Evolutionary conservation across 2,113 vertebrate species (phyloP), one percentile per base, ranked within the genome.

Genomic region (Megaleporinus macrocephalus): DNA sequence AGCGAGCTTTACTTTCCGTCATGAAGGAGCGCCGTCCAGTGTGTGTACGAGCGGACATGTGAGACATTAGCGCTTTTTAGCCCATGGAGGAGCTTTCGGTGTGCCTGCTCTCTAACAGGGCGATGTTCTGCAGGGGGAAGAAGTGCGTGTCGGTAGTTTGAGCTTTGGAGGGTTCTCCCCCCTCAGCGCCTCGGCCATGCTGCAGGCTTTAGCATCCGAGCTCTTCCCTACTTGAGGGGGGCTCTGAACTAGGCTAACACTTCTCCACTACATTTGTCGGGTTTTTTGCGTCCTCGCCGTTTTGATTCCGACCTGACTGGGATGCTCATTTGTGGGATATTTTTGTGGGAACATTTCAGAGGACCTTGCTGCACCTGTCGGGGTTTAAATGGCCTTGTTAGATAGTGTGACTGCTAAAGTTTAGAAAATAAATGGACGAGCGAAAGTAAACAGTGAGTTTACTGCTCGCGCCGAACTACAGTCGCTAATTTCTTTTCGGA

Each of bases 141-240:
- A 75, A 57, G 22, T 16, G 14, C 33, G 47, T 78, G 68, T 65
- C 78, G 75, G 82, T 87, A 91, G 87, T 92, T 89, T 86, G 76
- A 68, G 73, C 41, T 76, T 65, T 77, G 44, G 83, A 87, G 87
- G 82, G 83, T 29, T 81, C 62, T 73, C 73, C 44, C 68, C 53
- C 73, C 66, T 57, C 29, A 49, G 71, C 66, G 30, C 83, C 20
- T 84, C 83, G 86, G 92, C 84, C 89, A 93, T 93, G 91, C 89
- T 86, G 89, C 92, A 84, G 81, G 86, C 88, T 83, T 86, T 86
- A 61, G 85, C 88, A 72, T 81, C 78, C 1, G 90, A 92, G 82
- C 87, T 93, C 14, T 92, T 90, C 87, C 90, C 90, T 26, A 91
- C 89, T 55, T 92, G 89, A 93, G 85, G 63, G 47, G 81, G 61